Evolutionary conservation across 2,797 vertebrate species (phyloP).

Genomic region (Gadopsis bispinosus): DNA sequence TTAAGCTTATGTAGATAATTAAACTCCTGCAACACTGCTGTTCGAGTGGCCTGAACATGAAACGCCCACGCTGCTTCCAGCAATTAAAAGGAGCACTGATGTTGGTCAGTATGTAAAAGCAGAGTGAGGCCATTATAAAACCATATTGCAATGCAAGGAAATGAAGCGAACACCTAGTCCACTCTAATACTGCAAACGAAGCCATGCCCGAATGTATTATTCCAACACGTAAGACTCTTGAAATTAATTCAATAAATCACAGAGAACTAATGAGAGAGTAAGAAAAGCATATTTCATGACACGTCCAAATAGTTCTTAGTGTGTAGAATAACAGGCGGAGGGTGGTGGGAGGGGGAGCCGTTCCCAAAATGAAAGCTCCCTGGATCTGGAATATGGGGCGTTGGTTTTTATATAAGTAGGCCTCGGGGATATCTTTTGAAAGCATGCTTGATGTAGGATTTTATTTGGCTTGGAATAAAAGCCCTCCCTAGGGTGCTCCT

Average conservation of each 20-base stretch:
- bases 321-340: slow-evolving; percentile 65
- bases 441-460: slow-evolving; percentile 78
- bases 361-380: slow-evolving; percentile 68
- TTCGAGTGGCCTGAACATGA: slow-evolving; percentile 38
- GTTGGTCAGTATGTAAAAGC: slow-evolving; percentile 10
- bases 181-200: neutral
- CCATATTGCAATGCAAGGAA: slow-evolving; percentile 9
- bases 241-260: slow-evolving; percentile 70
- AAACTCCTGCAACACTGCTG: slow-evolving; percentile 11
- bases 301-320: slow-evolving; percentile 55
- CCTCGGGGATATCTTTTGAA: slow-evolving; percentile 75
- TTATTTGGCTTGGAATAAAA: slow-evolving; percentile 83
- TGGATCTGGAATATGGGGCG: slow-evolving; percentile 57
- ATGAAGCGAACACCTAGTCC: neutral
- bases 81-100: neutral
- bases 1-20: slow-evolving; percentile 52
- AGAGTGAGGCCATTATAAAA: slow-evolving; percentile 29
- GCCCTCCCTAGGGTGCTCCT: slow-evolving; percentile 68
- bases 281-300: slow-evolving; percentile 64
- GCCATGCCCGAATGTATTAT: slow-evolving; percentile 14
- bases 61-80: slow-evolving; percentile 12
- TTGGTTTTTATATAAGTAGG: slow-evolving; percentile 79
- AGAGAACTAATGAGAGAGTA: slow-evolving; percentile 55
- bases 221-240: slow-evolving; percentile 27
- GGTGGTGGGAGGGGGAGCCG: slow-evolving; percentile 22